phyloP scores from a whole-genome alignment of 2,888 invertebrate genomes.

The Meiosimyza decipiens region DNA sequence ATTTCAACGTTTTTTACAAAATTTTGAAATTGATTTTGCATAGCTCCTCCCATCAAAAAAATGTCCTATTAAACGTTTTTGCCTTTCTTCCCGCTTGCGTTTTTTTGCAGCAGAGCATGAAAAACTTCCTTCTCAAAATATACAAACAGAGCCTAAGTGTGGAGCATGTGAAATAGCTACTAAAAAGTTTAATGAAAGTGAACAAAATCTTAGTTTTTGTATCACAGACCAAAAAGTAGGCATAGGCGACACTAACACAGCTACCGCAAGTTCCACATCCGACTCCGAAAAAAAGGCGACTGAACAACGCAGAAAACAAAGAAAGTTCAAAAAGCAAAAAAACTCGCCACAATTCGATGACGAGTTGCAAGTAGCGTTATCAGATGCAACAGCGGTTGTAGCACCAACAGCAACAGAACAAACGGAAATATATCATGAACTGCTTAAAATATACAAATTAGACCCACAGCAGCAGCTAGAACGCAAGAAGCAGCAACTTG shows the following conservation, averaged over 20 bases:
- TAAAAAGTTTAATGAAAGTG: background rate
- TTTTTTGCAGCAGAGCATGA: slow-evolving; percentile 7
- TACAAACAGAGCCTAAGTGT: background rate
- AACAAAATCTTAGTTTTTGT: background rate
- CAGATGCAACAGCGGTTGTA: background rate
- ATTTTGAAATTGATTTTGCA: background rate
- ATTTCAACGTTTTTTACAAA: no score
- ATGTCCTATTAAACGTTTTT: background rate
- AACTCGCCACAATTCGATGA: slow-evolving; percentile 1
- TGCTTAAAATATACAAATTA: background rate
- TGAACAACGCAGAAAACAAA: slow-evolving; percentile 11
- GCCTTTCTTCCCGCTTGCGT: background rate
- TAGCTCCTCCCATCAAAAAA: no score
- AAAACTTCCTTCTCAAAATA: background rate
- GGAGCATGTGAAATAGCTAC: background rate
- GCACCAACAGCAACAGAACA: background rate
- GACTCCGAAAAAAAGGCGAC: slow-evolving; percentile 1
- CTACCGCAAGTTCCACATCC: no score
- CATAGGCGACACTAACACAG: no score
- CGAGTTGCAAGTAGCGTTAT: background rate
- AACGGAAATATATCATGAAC: background rate
- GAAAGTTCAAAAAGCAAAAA: slow-evolving; percentile 9
- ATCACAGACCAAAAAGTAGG: background rate
- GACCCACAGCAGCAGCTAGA: background rate
- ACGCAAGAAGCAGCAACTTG: background rate